Conservation (phyloP, 2,113 vertebrate genomes). For the Pseudorhombus dupliciocellatus region DNA sequence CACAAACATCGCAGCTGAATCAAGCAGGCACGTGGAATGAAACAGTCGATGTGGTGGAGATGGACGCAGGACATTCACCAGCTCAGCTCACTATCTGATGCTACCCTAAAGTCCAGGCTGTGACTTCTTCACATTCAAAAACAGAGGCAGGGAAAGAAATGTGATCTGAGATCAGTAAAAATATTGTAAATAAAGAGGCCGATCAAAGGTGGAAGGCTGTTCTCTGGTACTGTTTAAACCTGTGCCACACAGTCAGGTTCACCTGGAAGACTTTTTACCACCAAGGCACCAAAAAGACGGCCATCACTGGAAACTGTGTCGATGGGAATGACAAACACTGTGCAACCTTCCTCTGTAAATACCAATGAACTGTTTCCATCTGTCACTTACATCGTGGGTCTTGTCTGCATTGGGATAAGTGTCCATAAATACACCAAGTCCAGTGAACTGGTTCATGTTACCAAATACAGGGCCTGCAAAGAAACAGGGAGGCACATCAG, state of each 20-base stretch:
- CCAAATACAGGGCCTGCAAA: slow-evolving; percentile 92
- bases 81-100: slow-evolving; percentile 6
- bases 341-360: not conserved
- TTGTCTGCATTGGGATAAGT: slow-evolving; percentile 96
- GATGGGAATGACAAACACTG: not conserved
- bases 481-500: not conserved
- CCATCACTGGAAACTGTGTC: not conserved
- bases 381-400: slow-evolving; percentile 87
- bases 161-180: not conserved
- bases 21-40: not conserved
- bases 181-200: not conserved
- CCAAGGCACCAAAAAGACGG: not conserved
- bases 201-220: not conserved
- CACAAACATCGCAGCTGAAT: not conserved
- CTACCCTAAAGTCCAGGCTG: slow-evolving; percentile 88
- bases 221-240: not conserved
- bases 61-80: not conserved
- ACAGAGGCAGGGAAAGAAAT: slow-evolving; percentile 15
- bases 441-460: slow-evolving; percentile 90
- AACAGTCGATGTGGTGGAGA: not conserved
- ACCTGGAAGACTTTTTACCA: not conserved
- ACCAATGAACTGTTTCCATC: not conserved
- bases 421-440: slow-evolving; percentile 93
- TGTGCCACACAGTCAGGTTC: too few species aligned
- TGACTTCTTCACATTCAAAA: slow-evolving; percentile 77